Evolutionary conservation across 2,888 invertebrate species (phyloP).

Genomic region (Nomada fucata): DNA sequence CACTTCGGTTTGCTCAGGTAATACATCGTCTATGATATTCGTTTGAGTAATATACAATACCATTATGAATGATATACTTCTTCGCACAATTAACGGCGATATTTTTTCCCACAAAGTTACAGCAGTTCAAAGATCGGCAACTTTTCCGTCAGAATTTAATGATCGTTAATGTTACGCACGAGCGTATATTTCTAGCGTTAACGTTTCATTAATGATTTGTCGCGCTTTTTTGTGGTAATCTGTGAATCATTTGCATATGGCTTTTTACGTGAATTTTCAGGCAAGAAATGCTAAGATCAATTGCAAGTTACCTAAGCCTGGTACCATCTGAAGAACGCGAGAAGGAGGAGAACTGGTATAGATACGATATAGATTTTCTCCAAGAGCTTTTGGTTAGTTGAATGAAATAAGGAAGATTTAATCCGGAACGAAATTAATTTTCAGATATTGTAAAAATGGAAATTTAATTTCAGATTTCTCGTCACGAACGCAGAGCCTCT

Average conservation of each 20-base stretch:
- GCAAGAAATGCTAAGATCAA: slow-evolving; percentile 91
- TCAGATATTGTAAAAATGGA: not conserved
- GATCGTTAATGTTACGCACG: no score
- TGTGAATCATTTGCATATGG: not conserved
- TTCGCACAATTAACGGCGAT: no score
- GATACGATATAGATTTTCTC: slow-evolving; percentile 92
- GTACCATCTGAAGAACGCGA: slow-evolving; percentile 91
- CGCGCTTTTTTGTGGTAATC: not conserved
- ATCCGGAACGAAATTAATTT: not conserved
- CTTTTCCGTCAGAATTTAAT: no score
- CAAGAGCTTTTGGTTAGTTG: slow-evolving; percentile 92
- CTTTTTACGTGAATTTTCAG: slow-evolving; percentile 80
- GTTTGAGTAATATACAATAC: no score
- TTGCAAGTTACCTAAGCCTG: slow-evolving; percentile 94
- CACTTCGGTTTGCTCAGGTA: slow-evolving; percentile 92
- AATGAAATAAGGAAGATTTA: not conserved
- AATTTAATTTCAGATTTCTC: slow-evolving; percentile 86
- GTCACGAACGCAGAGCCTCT: slow-evolving; percentile 95
- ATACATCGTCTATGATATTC: not conserved
- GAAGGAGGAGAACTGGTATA: slow-evolving; percentile 89
- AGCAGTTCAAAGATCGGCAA: no score
- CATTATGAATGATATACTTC: no score
- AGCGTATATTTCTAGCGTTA: no score
- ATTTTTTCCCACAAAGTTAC: no score
- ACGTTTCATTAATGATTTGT: not conserved